These are phyloP conservation scores for Caenorhabditis plicata DNA, from an alignment of 2,888 invertebrate genomes.

Conservation along the genomic window DNA sequence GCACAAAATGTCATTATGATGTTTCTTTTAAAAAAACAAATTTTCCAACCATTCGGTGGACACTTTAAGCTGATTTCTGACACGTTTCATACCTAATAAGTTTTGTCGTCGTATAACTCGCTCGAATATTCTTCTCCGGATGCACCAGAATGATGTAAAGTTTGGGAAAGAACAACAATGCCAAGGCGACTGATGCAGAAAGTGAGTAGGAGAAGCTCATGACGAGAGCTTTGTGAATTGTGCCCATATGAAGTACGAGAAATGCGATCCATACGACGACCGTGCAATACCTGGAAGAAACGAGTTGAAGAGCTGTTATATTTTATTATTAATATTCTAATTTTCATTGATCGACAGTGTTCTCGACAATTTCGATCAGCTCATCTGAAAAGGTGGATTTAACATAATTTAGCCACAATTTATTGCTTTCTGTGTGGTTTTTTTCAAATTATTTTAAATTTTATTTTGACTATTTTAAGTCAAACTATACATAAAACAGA, in stretches of 20 bases:
- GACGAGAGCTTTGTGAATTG: constrained; percentile 68
- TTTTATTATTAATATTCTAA: background rate
- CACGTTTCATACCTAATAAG: constrained; percentile 70
- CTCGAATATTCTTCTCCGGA: constrained; percentile 78
- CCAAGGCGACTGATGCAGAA: constrained; percentile 67
- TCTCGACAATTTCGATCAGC: too few species aligned
- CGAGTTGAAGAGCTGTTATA: background rate
- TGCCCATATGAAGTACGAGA: constrained; percentile 93
- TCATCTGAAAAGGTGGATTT: too few species aligned
- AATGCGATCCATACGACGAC: constrained; percentile 84
- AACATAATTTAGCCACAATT: too few species aligned
- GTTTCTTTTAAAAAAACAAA: too few species aligned
- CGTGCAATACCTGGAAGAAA: constrained; percentile 62
- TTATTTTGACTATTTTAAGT: too few species aligned
- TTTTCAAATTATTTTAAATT: too few species aligned
- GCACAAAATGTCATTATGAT: too few species aligned
- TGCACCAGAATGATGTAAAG: constrained; percentile 77
- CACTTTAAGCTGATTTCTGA: too few species aligned
- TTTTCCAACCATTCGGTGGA: too few species aligned
- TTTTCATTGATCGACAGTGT: background rate
- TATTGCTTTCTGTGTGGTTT: too few species aligned
- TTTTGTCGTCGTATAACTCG: constrained; percentile 77
- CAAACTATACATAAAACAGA: too few species aligned
- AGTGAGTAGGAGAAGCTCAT: constrained; percentile 72
- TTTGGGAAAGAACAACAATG: constrained; percentile 78